Evolutionary conservation across 2,797 vertebrate species (phyloP).

Genomic region (Dipus sagitta): DNA sequence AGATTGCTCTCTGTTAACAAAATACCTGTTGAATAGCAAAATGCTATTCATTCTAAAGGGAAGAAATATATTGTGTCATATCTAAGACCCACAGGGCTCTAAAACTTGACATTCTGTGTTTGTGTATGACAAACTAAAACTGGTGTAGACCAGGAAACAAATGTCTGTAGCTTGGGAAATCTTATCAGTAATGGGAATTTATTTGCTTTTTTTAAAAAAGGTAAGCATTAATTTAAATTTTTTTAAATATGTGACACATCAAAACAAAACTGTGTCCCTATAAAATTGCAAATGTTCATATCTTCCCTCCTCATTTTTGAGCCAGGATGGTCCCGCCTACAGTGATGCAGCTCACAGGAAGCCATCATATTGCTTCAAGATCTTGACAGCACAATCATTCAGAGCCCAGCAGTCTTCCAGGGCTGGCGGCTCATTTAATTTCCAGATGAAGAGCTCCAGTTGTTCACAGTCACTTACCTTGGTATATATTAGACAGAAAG

Average conservation of each 20-base stretch:
- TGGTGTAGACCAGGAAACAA: neutral
- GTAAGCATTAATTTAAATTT: neutral
- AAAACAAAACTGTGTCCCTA: constrained; percentile 3
- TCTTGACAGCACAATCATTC: neutral
- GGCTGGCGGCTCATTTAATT: neutral
- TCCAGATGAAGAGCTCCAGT: neutral
- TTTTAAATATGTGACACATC: constrained; percentile 1
- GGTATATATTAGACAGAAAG: neutral
- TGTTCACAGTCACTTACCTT: constrained; percentile 20
- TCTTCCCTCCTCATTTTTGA: neutral
- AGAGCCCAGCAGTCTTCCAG: neutral
- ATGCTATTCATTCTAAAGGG: constrained; percentile 23
- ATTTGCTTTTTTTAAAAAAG: constrained; percentile 22
- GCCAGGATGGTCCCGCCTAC: neutral
- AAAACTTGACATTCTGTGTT: neutral
- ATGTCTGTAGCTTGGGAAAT: neutral
- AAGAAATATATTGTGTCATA: neutral
- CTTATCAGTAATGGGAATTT: neutral
- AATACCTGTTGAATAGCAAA: neutral
- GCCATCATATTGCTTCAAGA: neutral
- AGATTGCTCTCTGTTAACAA: neutral
- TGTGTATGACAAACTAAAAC: neutral
- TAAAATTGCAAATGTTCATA: neutral
- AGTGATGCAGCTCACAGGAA: neutral
- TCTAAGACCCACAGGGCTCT: neutral